These are phyloP conservation scores for Stercorarius parasiticus DNA, from an alignment of 2,113 vertebrate species.

Conservation along the genomic window DNA sequence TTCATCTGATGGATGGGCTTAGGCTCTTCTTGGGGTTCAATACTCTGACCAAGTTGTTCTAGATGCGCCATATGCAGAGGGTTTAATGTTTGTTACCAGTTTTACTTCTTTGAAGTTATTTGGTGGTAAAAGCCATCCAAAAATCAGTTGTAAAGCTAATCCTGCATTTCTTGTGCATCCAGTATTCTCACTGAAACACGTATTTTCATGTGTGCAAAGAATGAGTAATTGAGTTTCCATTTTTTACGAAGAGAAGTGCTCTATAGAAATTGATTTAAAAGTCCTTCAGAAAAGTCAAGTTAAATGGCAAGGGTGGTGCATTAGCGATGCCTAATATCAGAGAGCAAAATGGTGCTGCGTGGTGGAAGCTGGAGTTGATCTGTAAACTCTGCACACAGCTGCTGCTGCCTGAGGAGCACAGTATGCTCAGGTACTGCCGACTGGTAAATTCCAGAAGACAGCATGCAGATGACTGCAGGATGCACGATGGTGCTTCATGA, in stretches of 20 bases:
- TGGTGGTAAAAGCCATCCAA: background rate
- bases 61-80: background rate
- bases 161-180: background rate
- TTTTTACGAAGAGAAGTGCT: background rate
- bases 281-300: background rate
- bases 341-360: background rate
- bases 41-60: background rate
- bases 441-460: background rate
- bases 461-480: accelerated
- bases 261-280: background rate
- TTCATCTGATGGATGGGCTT: background rate
- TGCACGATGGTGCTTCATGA: accelerated
- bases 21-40: background rate
- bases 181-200: background rate
- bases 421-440: background rate
- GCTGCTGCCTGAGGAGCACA: background rate
- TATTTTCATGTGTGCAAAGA: background rate
- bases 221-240: background rate
- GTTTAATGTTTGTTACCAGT: background rate
- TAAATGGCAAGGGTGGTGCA: background rate
- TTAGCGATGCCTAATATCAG: background rate
- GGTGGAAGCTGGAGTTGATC: background rate
- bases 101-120: background rate
- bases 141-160: background rate
- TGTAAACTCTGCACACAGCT: background rate